Conservation (phyloP, 2,113 vertebrate genomes). For the Actenoides lindsayi region DNA sequence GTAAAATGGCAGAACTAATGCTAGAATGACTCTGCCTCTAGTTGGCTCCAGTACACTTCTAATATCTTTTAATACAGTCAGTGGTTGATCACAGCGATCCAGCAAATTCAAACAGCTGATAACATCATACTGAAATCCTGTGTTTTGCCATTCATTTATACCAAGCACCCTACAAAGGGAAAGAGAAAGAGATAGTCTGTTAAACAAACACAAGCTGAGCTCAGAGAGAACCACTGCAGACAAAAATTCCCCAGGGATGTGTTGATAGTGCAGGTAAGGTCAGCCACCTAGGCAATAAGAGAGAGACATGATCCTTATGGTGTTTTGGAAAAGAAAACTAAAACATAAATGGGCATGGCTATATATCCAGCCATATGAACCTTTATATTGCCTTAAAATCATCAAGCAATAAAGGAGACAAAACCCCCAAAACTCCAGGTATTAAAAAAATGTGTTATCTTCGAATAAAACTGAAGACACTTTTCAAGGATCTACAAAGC, state of each 20-base stretch:
- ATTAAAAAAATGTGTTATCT: not conserved
- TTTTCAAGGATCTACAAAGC: not conserved
- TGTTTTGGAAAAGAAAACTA: not conserved
- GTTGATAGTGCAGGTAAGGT: not conserved
- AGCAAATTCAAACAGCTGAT: conserved; percentile 98
- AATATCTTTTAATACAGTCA: conserved; percentile 89
- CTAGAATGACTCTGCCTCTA: conserved; percentile 89
- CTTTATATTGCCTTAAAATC: not conserved
- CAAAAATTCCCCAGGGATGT: not conserved
- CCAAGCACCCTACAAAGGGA: conserved; percentile 82
- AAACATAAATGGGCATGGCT: not conserved
- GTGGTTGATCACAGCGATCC: conserved; percentile 93
- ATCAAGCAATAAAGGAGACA: not conserved
- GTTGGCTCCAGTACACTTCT: conserved; percentile 86
- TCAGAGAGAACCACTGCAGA: not conserved
- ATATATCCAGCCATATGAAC: not conserved
- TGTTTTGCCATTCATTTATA: conserved; percentile 92
- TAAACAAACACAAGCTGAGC: not conserved
- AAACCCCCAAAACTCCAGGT: not conserved
- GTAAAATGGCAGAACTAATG: conserved; percentile 93
- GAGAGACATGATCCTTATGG: not conserved
- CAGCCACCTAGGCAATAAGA: not conserved
- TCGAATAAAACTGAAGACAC: not conserved
- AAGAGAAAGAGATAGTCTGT: not conserved
- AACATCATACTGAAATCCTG: conserved; percentile 91